Base-by-base conservation (phyloP, 2,888 invertebrate species). In the Cantharis flavilabris region DNA sequence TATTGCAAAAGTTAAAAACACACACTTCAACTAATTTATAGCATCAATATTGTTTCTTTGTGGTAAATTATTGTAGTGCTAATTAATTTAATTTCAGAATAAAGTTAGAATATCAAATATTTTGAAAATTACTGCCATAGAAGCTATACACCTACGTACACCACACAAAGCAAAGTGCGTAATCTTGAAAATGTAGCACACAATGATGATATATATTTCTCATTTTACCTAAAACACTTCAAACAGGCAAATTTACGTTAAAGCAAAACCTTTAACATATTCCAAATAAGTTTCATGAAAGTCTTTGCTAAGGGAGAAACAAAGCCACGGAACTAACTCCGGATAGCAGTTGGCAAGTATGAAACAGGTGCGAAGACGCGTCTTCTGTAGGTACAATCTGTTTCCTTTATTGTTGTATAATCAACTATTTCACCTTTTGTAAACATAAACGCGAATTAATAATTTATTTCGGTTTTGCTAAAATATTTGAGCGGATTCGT, bases 361-460 rank as follows among this genome's bases (percentile, higher is more conserved):
- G 78, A 71, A 77, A 78, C 78, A 78, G 78, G 78, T 78, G 78
- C 78, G 73, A 76, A 76, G 78, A 75, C 75, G 71, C 75, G 71
- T 75, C 75, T 65, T 69, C 65, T 20, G 28, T 30, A 30, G 28
- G 28, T 30, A 71, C 75, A 75, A 69, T 28, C 69, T 71, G 75
- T 20, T 69, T 70, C 49, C 75, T 33, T 69, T 71, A 71, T 75
- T 28, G 33, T 49, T 65, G 65, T 74, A 69, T 70, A 70, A 70
- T 74, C 63, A 74, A 70, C 74, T 74, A 74, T 74, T 74, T 74
- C 20, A 67, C 14, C 20, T 67, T 67, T 67, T 67, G 23, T 26
- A 67, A 20, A 67, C 65, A 67, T 26, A n/a, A 23, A 67, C 13
- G 13, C 18, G 64, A 67, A 67, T 67, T 23, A 67, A 49, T 49